A percentile compares a stretch with the other conserved stretches of the same genome.
phyloP scores from a whole-genome alignment of 2,113 vertebrate genomes.

The Trogon melanurus region DNA sequence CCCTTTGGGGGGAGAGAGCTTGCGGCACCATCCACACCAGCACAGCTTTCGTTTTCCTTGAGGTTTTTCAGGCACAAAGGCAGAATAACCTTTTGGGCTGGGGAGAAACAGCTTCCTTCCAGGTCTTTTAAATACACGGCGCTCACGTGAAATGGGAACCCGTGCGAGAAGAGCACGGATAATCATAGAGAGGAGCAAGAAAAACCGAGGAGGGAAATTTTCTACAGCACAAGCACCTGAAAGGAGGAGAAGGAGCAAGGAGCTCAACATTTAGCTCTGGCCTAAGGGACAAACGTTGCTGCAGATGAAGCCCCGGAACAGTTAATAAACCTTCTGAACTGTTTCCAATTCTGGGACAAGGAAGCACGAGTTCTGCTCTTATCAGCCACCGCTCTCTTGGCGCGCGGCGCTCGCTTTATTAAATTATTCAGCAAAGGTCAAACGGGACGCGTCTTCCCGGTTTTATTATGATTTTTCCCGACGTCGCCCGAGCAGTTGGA shows the following conservation, averaged over 20 bases:
- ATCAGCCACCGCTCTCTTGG: constrained; percentile 72
- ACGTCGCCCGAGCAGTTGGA: constrained; percentile 61
- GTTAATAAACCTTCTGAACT: constrained; percentile 74
- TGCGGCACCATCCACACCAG: neutral
- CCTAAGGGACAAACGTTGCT: constrained; percentile 54
- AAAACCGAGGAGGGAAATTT: constrained; percentile 48
- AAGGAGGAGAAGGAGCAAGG: constrained; percentile 29
- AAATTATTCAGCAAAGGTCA: constrained; percentile 81
- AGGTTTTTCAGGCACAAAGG: neutral
- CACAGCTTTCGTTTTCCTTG: neutral
- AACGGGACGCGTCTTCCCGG: constrained; percentile 70
- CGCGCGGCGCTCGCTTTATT: constrained; percentile 71
- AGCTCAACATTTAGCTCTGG: constrained; percentile 35
- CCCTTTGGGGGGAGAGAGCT: neutral
- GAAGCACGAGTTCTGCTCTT: constrained; percentile 71
- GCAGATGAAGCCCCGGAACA: constrained; percentile 62
- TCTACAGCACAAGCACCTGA: neutral
- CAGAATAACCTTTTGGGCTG: neutral
- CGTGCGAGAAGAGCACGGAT: neutral
- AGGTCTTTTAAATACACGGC: neutral
- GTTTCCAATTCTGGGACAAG: constrained; percentile 72
- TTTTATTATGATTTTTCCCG: constrained; percentile 74
- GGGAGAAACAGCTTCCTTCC: neutral
- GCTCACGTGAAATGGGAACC: no score
- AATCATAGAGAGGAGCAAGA: neutral